phyloP scores from a whole-genome alignment of 2,888 invertebrate genomes.

The Drosophila hamatofila region DNA sequence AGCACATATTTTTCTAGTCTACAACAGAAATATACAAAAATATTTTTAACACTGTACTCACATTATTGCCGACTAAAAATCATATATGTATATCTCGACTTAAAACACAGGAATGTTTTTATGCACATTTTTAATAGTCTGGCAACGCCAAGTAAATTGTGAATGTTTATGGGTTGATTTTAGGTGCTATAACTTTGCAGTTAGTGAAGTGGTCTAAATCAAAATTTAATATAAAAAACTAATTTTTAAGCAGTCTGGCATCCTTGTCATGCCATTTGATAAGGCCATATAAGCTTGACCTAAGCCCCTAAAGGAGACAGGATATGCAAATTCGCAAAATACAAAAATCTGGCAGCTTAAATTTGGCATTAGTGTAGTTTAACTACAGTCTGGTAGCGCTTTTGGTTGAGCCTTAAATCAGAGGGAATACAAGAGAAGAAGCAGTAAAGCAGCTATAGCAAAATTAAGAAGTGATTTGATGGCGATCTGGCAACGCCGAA shows the following conservation, averaged over 20 bases:
- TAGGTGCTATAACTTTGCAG: too few species aligned
- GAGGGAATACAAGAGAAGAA: too few species aligned
- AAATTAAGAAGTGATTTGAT: neutral
- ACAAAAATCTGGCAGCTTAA: neutral
- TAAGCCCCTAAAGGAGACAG: too few species aligned
- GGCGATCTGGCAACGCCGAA: conserved; percentile 21
- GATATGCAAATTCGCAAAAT: neutral
- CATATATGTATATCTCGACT: neutral
- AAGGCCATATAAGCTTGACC: neutral
- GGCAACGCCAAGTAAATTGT: neutral
- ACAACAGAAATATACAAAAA: neutral
- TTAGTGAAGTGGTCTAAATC: too few species aligned
- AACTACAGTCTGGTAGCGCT: too few species aligned
- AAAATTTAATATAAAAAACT: too few species aligned
- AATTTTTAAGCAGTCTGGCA: neutral
- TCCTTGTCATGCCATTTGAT: neutral
- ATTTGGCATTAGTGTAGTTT: neutral
- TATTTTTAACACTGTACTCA: neutral
- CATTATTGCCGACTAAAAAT: neutral
- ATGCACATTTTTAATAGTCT: neutral
- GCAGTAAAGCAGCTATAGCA: neutral
- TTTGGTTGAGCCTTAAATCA: neutral
- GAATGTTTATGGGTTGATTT: neutral
- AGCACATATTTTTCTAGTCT: neutral
- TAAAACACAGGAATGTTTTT: neutral